Evolutionary conservation across 2,888 invertebrate genomes (phyloP), one percentile per base, ranked within the genome.

Genomic region (Cosmia trapezina): DNA sequence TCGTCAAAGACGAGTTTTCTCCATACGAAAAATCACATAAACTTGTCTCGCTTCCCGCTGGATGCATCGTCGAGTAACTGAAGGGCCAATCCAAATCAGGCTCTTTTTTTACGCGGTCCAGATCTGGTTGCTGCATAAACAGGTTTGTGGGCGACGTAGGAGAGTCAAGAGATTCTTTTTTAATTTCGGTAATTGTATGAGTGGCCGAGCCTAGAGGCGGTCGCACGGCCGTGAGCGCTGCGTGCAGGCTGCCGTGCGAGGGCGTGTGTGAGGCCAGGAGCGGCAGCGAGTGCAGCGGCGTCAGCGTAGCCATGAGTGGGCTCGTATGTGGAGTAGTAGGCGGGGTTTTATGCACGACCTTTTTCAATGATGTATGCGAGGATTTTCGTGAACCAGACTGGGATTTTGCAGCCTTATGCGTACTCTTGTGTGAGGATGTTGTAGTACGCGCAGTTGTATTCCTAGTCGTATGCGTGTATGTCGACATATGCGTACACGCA

Each of bases 1-100:
- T 86, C 45, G 87, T 85, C 0, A 91, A 83, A 67, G 88, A 90
- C 0, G 93, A 81, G 41, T 90, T 92, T 71, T 95, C 95, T 1
- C 93, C 93, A 67, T 93, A 95, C 0, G 93, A 92, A 76, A 94
- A 95, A 76, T 95, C 94, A 64, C 91, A 92, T 4, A 94, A 75
- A 67, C 94, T 93, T 0, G 91, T 90, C 69, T 92, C 92, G 61
- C 87, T 91, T 6, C 87, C 87, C 1, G 87, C 22, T 28, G 57
- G 68, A 71, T 91, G 91, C 17, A 87, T 88, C 0, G 88, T 66
- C 5, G 87, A 76, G 67, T 90, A 94, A 74, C 47, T 74, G 41
- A 91, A 73, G 22, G 89, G 85, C 95, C 95, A 95, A 57, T 93
- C 91, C 0, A 93, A 89, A 45, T 91, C 91, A 0, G 91, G 73